Evolutionary conservation across 2,888 invertebrate genomes (phyloP).

Genomic region (Dysmachus trigonus): DNA sequence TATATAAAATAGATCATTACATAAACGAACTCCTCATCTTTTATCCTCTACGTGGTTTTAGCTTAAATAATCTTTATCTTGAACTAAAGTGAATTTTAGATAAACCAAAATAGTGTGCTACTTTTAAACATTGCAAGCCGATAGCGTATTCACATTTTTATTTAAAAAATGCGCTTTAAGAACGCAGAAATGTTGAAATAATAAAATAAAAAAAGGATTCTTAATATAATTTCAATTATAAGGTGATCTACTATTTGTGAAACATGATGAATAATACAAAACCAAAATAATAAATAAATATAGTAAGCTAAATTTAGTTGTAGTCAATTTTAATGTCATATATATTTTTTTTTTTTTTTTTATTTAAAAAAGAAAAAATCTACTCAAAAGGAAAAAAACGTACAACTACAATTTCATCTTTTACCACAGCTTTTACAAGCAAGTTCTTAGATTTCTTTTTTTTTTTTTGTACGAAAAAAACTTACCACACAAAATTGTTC

Average conservation of each 20-base stretch:
- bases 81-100: not conserved
- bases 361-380: not conserved
- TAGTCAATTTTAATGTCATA: not conserved
- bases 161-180: not conserved
- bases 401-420: constrained; percentile 28
- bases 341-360: not conserved
- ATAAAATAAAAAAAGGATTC: not conserved
- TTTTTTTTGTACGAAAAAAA: constrained; percentile 52
- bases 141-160: not conserved
- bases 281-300: not conserved
- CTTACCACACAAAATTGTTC: constrained; percentile 65
- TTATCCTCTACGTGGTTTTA: not conserved
- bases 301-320: not conserved
- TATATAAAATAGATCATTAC: not conserved
- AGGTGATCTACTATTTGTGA: not conserved
- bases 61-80: not conserved
- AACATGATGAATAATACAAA: not conserved
- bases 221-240: not conserved
- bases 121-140: not conserved
- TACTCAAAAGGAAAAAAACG: constrained; percentile 13
- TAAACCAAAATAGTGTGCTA: not conserved
- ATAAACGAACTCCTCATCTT: not conserved
- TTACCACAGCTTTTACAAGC: constrained; percentile 10
- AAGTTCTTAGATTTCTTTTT: constrained; percentile 16
- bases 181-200: not conserved